Percentiles rank a stretch among this genome's conserved stretches.
Conservation (phyloP, 2,888 invertebrate genomes). For the Rhamnusium bicolor region DNA sequence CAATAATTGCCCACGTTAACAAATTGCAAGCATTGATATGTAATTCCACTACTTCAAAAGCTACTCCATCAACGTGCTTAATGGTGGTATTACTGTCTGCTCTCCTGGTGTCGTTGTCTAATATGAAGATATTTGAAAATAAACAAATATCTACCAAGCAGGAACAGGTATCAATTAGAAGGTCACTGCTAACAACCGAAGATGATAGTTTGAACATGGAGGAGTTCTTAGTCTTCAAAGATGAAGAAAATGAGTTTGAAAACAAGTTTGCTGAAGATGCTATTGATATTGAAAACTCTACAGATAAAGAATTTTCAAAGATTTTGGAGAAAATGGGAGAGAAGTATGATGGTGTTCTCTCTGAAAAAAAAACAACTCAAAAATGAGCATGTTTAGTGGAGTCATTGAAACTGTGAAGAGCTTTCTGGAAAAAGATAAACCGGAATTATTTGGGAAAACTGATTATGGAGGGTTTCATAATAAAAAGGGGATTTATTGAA, state of each 20-base stretch:
- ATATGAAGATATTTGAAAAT: slow-evolving; percentile 72
- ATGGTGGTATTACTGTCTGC: slow-evolving; percentile 89
- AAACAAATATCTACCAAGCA: slow-evolving; percentile 67
- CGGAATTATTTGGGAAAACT: slow-evolving; percentile 45
- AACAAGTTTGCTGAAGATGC: slow-evolving; percentile 61
- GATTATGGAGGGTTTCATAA: slow-evolving; percentile 57
- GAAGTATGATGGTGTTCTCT: slow-evolving; percentile 52
- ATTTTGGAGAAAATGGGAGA: slow-evolving; percentile 58
- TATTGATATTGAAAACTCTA: slow-evolving; percentile 64
- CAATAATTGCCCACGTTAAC: slow-evolving; percentile 85
- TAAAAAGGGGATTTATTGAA: slow-evolving; percentile 61
- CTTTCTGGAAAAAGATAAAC: slow-evolving; percentile 54
- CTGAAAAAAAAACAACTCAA: slow-evolving; percentile 57
- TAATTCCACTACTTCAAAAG: slow-evolving; percentile 70
- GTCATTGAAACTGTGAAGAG: slow-evolving; percentile 55
- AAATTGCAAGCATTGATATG: slow-evolving; percentile 81
- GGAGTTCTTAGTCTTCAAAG: slow-evolving; percentile 75
- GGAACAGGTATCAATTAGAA: slow-evolving; percentile 59
- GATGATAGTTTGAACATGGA: slow-evolving; percentile 77
- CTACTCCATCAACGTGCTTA: slow-evolving; percentile 90
- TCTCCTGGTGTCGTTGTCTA: slow-evolving; percentile 88
- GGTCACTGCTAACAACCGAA: slow-evolving; percentile 69
- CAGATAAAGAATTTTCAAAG: slow-evolving; percentile 62
- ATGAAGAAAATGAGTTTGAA: slow-evolving; percentile 64
- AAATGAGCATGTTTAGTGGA: slow-evolving; percentile 51